Evolutionary conservation across 2,888 invertebrate genomes (phyloP), one percentile per base, ranked within the genome.

Genomic region (Ypsolopha scabrella): DNA sequence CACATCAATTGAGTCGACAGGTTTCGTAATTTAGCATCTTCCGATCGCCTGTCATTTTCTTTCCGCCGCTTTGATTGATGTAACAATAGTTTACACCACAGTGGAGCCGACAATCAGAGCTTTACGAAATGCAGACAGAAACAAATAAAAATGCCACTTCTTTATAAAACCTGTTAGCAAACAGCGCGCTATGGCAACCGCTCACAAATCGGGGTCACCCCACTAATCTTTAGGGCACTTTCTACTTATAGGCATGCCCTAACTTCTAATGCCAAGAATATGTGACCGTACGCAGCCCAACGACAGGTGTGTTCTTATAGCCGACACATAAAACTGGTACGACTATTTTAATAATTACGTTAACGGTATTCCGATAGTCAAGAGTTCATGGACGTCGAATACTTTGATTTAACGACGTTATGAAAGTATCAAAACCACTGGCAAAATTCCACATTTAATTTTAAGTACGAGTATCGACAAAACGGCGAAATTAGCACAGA

Each of bases 181-280:
- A 24, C 24, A 24, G 24, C 24, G 24, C 58, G 50, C 65, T 64
- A 65, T 64, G 65, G 64, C 54, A 63, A 67, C 67, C 58, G 60
- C 60, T 51, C 63, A 57, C 59, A 60, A 58, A 71, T 65, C 58
- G 61, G 63, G 71, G 71, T 67, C 70, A 68, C 51, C 58, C 58
- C 58, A 55, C 59, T 51, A 55, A 53, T 51, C 48, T 58, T 58
- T 55, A 54, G 56, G 53, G 51, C 54, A 58, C 57, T 62, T 60
- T 62, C 57, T 58, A 60, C 13, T 58, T 58, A 58, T 57, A 55
- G 51, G 43, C 51, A 50, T 48, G 53, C 54, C 47, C 47, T 47
- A 47, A 37, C 47, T 37, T 13, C 14, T 34, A 45, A 53, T 55
- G 56, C 47, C 53, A 37, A 50, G 48, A 41, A 45, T 49, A 48